Percentiles rank a stretch among this genome's conserved stretches.
Evolutionary conservation across 2,113 vertebrate species (phyloP).

Genomic region (Puntigrus tetrazona): DNA sequence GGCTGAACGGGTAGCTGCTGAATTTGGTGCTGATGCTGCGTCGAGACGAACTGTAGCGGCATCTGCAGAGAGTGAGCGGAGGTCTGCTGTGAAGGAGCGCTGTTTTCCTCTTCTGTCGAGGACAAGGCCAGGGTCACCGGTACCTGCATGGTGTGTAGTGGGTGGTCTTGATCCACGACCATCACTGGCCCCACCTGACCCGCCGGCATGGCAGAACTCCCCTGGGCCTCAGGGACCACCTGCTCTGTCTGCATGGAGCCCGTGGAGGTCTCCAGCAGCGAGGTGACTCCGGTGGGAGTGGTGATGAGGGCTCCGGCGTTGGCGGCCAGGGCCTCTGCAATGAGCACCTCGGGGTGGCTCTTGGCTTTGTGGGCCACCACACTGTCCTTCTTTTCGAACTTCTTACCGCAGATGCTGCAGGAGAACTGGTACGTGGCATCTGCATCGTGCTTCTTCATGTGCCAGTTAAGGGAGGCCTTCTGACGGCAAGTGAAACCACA

Average conservation of each 20-base stretch:
- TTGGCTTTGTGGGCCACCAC: constrained; percentile 98
- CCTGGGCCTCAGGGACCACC: constrained; percentile 70
- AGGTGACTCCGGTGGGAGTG: constrained; percentile 67
- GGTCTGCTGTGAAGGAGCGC: constrained; percentile 64
- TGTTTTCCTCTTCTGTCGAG: constrained; percentile 58
- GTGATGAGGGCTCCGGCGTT: constrained; percentile 93
- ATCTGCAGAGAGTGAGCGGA: constrained; percentile 75
- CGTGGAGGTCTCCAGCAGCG: constrained; percentile 74
- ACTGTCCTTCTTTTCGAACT: constrained; percentile 99
- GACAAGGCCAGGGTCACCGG: constrained; percentile 74
- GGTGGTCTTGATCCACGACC: constrained; percentile 73
- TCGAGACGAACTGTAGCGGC: constrained; percentile 73
- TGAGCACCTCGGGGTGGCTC: constrained; percentile 95
- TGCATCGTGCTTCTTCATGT: constrained; percentile 99
- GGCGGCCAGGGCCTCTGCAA: constrained; percentile 95
- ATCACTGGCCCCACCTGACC: constrained; percentile 60
- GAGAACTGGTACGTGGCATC: constrained; percentile 98
- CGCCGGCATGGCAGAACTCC: constrained; percentile 45
- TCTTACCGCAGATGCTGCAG: constrained; percentile 97
- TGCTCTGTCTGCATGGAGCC: constrained; percentile 57
- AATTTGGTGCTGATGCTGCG: constrained; percentile 67
- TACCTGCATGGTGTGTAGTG: constrained; percentile 75
- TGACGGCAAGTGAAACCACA: constrained; percentile 98
- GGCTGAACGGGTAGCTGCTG: constrained; percentile 73
- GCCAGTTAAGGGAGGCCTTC: constrained; percentile 99